phyloP scores from a whole-genome alignment of 2,797 vertebrate genomes.

The Sphenodon punctatus region DNA sequence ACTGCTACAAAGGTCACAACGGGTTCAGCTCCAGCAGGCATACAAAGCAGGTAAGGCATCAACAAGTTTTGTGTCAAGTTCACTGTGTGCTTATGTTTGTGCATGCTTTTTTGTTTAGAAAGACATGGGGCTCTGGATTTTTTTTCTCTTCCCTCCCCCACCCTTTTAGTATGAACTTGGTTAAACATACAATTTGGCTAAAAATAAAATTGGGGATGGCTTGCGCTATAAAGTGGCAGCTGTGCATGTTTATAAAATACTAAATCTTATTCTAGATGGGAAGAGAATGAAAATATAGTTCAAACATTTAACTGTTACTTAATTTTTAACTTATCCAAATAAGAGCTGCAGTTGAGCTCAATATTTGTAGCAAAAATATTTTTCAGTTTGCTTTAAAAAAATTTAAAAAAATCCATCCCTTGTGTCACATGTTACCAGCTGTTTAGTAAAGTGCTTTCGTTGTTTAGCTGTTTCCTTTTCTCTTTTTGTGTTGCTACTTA shows the following conservation, averaged over 20 bases:
- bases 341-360: constrained; percentile 61
- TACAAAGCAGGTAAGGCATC: constrained; percentile 88
- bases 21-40: constrained; percentile 86
- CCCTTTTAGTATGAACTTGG: constrained; percentile 34
- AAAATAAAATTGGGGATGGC: constrained; percentile 51
- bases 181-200: constrained; percentile 47
- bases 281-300: constrained; percentile 22
- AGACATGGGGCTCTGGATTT: constrained; percentile 77
- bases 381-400: constrained; percentile 51
- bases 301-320: constrained; percentile 41
- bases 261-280: constrained; percentile 21
- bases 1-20: constrained; percentile 81
- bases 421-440: constrained; percentile 72
- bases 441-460: constrained; percentile 80
- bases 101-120: constrained; percentile 80
- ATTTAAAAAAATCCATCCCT: constrained; percentile 79
- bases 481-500: constrained; percentile 84
- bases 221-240: constrained; percentile 49
- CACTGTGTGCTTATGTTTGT: constrained; percentile 76
- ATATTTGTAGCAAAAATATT: constrained; percentile 43
- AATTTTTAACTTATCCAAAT: constrained; percentile 45
- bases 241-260: constrained; percentile 38
- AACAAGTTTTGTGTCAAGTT: constrained; percentile 46
- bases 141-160: constrained; percentile 70
- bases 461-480: constrained; percentile 84